Percentiles rank a stretch among this genome's conserved stretches.
phyloP scores from a whole-genome alignment of 2,113 vertebrate genomes.

The Urocynchramus pylzowi region DNA sequence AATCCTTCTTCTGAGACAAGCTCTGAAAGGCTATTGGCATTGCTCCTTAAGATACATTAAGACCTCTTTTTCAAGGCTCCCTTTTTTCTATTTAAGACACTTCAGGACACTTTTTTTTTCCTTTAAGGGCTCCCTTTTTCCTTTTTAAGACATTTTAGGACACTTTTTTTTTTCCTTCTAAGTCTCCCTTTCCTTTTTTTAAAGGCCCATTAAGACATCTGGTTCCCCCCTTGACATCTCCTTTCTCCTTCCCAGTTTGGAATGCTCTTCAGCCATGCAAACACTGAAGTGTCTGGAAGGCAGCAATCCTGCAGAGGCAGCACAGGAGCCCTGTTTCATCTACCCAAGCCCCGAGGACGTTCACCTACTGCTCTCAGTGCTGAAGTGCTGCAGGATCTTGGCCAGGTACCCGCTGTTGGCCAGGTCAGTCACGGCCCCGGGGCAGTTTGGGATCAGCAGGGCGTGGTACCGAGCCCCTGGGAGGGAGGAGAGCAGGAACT shows the following conservation, averaged over 20 bases:
- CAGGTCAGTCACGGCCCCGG: constrained; percentile 87
- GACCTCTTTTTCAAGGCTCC: not conserved
- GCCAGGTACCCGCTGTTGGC: constrained; percentile 93
- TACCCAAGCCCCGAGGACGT: not conserved
- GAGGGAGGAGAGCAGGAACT: not conserved
- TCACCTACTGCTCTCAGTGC: constrained; percentile 86
- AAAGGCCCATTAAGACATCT: not conserved
- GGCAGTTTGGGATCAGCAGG: constrained; percentile 90
- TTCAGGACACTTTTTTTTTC: not conserved
- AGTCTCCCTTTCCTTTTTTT: not conserved
- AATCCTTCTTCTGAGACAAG: not conserved
- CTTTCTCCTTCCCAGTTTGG: not conserved
- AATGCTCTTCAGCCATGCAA: not conserved
- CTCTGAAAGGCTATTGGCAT: not conserved
- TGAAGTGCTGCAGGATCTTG: constrained; percentile 90
- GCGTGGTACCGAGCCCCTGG: constrained; percentile 91
- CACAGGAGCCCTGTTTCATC: not conserved
- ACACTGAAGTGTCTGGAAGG: not conserved
- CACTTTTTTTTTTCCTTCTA: not conserved
- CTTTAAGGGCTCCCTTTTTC: not conserved
- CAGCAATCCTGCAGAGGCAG: not conserved
- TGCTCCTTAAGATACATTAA: not conserved
- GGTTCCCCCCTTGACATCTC: not conserved
- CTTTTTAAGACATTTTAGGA: not conserved
- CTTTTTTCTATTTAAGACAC: not conserved